These are phyloP conservation scores for Epinotia bilunana DNA, from an alignment of 2,888 invertebrate species.

Conservation along the genomic window DNA sequence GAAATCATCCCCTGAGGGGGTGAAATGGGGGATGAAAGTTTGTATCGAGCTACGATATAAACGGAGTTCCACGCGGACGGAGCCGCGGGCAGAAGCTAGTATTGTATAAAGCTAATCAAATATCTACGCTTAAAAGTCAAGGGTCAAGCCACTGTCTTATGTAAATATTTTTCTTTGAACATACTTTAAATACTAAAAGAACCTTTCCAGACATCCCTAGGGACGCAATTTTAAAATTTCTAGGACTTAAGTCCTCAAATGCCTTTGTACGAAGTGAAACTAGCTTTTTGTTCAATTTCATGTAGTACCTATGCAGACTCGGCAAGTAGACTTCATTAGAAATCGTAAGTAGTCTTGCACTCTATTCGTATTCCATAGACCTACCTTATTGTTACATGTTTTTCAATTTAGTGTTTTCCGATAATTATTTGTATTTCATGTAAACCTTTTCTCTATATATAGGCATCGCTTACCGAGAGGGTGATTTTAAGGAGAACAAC, in stretches of 20 bases:
- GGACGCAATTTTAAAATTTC: slow-evolving; percentile 14
- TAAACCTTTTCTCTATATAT: too few species aligned
- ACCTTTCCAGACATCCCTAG: neutral
- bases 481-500: too few species aligned
- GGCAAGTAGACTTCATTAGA: neutral
- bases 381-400: too few species aligned
- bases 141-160: neutral
- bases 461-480: too few species aligned
- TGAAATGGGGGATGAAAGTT: too few species aligned
- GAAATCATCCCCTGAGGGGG: too few species aligned
- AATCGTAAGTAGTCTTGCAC: neutral
- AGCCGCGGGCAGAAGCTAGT: too few species aligned
- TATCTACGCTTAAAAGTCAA: neutral
- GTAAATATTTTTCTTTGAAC: slow-evolving; percentile 9
- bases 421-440: too few species aligned
- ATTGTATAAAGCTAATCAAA: too few species aligned
- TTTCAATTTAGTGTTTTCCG: too few species aligned
- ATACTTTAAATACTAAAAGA: neutral
- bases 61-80: too few species aligned
- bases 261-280: neutral
- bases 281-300: slow-evolving; percentile 10
- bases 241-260: neutral
- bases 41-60: too few species aligned
- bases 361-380: neutral
- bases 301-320: neutral